Evolutionary conservation across 2,797 vertebrate genomes (phyloP).

Genomic region (Denticeps clupeoides): DNA sequence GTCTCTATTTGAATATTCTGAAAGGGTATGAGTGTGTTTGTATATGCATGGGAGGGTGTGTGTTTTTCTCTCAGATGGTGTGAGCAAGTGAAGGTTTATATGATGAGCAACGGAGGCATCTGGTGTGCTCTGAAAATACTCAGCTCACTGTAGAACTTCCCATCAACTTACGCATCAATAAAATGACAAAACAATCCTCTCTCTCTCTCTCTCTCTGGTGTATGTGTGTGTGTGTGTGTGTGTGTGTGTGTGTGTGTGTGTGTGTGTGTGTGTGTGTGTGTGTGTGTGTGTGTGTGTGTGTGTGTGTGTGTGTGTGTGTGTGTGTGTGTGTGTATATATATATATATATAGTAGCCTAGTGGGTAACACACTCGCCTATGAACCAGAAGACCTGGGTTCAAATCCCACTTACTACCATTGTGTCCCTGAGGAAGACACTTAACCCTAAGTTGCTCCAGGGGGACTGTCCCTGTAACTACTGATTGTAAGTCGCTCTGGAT

Average conservation of each 20-base stretch:
- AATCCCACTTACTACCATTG: too few species aligned
- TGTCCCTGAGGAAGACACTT: too few species aligned
- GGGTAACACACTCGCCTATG: too few species aligned
- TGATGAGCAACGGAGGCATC: neutral
- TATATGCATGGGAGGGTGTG: neutral
- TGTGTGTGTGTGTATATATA: neutral
- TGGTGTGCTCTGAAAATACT: neutral
- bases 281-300: neutral
- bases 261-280: constrained; percentile 1
- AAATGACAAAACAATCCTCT: too few species aligned
- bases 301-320: neutral
- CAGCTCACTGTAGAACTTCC: neutral
- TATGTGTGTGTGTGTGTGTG: too few species aligned
- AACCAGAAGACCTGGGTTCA: too few species aligned
- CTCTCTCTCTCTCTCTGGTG: too few species aligned
- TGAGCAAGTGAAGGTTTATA: neutral
- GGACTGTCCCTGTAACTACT: too few species aligned
- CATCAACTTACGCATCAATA: neutral
- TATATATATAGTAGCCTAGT: too few species aligned
- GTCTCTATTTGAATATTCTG: neutral
- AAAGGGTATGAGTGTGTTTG: neutral
- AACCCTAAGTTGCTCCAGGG: too few species aligned
- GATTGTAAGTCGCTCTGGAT: too few species aligned
- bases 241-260: neutral
- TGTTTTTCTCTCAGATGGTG: neutral